Percentiles rank a stretch among this genome's conserved stretches.
These are phyloP conservation scores for Mythimna ferrago DNA, from an alignment of 2,888 invertebrate genomes.

Conservation along the genomic window DNA sequence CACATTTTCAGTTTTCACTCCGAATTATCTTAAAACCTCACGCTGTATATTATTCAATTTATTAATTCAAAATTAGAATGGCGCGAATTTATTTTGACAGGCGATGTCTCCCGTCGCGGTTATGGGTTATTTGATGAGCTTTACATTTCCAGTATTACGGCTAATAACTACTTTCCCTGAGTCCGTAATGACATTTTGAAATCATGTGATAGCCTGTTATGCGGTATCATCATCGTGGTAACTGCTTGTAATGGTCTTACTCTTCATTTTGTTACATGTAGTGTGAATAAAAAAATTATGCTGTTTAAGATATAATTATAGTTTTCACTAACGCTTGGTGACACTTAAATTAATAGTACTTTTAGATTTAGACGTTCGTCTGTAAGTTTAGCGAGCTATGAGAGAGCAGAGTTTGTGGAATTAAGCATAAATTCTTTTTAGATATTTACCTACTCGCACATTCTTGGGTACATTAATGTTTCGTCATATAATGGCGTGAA, in stretches of 20 bases:
- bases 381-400: too few species aligned
- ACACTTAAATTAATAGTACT: too few species aligned
- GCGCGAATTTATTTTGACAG: constrained; percentile 4
- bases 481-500: too few species aligned
- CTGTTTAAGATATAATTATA: too few species aligned
- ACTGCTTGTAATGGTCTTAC: neutral
- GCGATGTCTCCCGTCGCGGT: constrained; percentile 18
- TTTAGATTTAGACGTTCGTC: too few species aligned
- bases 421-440: too few species aligned
- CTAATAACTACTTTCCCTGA: constrained; percentile 16
- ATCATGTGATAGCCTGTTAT: neutral
- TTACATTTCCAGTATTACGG: neutral
- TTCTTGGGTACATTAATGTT: too few species aligned
- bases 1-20: too few species aligned
- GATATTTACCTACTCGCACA: too few species aligned
- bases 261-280: neutral
- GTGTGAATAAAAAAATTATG: neutral
- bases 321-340: too few species aligned
- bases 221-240: constrained; percentile 3
- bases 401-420: too few species aligned
- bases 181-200: neutral
- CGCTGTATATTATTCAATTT: neutral
- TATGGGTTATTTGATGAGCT: constrained; percentile 11
- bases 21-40: neutral
- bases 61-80: neutral